phyloP scores from a whole-genome alignment of 92 coral and sea anemone genomes.

The Phymanthus crucifer region DNA sequence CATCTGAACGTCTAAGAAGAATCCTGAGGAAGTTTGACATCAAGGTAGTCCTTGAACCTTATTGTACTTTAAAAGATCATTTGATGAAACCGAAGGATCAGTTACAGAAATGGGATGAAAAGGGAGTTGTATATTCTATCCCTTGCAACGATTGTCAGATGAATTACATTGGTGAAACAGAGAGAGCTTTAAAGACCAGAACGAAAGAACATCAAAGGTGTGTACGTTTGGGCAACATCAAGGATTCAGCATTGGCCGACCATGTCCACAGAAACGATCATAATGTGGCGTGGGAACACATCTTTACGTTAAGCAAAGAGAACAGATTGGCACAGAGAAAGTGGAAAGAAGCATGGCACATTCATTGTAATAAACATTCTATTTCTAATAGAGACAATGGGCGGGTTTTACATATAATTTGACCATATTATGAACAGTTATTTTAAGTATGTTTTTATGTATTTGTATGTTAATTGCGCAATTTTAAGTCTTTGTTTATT shows the following conservation, averaged over 20 bases:
- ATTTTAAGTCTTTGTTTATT: too few relatives aligned
- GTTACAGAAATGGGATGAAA: background rate
- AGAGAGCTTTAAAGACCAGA: background rate
- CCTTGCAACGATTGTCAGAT: background rate
- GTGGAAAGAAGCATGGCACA: too few relatives aligned
- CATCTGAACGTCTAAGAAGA: background rate
- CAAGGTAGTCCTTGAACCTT: background rate
- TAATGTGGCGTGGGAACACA: too few relatives aligned
- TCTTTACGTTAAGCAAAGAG: too few relatives aligned
- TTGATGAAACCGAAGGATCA: background rate
- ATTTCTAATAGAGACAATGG: too few relatives aligned
- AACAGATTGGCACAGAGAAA: too few relatives aligned
- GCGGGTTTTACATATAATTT: too few relatives aligned
- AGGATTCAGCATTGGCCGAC: background rate
- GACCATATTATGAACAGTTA: too few relatives aligned
- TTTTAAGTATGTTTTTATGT: too few relatives aligned
- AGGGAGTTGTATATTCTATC: background rate
- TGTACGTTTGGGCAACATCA: background rate
- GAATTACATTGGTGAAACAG: background rate
- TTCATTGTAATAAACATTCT: too few relatives aligned
- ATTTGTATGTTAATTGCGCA: too few relatives aligned
- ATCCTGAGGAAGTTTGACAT: background rate
- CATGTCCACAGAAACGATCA: background rate
- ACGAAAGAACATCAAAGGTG: background rate
- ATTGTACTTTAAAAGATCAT: slow-evolving; percentile 2